Evolutionary conservation across 2,113 vertebrate species (phyloP).

Genomic region (Castor canadensis): DNA sequence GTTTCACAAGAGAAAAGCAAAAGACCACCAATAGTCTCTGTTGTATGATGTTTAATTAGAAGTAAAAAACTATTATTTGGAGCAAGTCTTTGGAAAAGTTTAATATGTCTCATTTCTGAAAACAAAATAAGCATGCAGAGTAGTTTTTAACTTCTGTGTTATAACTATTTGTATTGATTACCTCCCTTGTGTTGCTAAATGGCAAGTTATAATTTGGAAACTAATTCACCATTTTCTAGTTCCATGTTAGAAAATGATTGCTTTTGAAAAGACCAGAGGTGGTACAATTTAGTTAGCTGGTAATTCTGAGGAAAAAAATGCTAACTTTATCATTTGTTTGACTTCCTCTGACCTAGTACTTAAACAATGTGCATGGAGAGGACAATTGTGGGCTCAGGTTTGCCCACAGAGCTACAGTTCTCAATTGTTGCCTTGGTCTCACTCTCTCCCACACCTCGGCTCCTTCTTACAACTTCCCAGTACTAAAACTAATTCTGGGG

Average conservation of each 20-base stretch:
- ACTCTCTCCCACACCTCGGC: neutral
- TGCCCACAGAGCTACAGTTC: neutral
- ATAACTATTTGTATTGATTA: neutral
- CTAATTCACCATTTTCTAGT: neutral
- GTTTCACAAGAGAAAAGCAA: neutral
- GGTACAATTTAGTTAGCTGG: neutral
- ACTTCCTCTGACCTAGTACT: neutral
- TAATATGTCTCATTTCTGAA: neutral
- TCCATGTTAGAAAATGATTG: neutral
- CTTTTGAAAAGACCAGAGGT: neutral
- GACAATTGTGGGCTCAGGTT: neutral
- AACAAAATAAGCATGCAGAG: neutral
- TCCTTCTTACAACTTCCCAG: neutral
- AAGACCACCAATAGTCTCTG: neutral
- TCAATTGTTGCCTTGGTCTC: neutral
- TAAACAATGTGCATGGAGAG: neutral
- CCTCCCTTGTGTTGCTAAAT: neutral
- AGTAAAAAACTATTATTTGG: neutral
- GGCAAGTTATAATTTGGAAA: neutral
- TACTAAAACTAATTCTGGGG: neutral
- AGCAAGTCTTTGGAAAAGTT: neutral
- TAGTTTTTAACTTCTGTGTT: neutral
- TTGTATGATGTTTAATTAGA: neutral
- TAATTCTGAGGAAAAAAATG: conserved; percentile 21
- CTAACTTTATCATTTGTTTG: neutral